A percentile compares a stretch with the other conserved stretches of the same genome.
These are phyloP conservation scores for Dendropsophus ebraccatus DNA, from an alignment of 2,113 vertebrate genomes.

Conservation along the genomic window DNA sequence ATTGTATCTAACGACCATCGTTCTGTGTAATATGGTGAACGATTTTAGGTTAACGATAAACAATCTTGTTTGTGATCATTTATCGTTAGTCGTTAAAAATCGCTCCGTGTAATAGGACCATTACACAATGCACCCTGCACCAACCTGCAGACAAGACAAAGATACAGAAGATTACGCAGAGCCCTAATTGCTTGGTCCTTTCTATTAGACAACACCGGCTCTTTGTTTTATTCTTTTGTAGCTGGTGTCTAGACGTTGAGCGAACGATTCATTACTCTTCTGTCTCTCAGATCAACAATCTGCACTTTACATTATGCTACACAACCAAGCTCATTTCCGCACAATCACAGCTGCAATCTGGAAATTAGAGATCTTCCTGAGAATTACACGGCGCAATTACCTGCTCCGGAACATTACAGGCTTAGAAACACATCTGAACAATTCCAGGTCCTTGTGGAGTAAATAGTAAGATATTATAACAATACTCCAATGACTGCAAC, in stretches of 20 bases:
- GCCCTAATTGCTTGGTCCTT: background rate
- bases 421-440: conserved; percentile 33
- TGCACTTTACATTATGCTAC: conserved; percentile 38
- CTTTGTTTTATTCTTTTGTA: background rate
- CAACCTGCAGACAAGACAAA: too few relatives aligned
- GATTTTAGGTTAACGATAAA: too few relatives aligned
- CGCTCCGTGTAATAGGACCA: too few relatives aligned
- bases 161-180: too few relatives aligned
- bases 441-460: conserved; percentile 1
- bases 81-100: too few relatives aligned
- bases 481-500: background rate
- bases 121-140: too few relatives aligned
- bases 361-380: conserved; percentile 42
- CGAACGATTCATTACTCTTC: conserved; percentile 39
- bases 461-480: background rate
- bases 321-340: conserved; percentile 39
- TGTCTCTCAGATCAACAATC: conserved; percentile 44
- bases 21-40: too few relatives aligned
- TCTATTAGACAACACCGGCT: conserved; percentile 2
- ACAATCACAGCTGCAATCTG: conserved; percentile 45
- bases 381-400: conserved; percentile 39
- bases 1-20: too few relatives aligned
- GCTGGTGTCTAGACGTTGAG: conserved; percentile 26
- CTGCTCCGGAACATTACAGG: conserved; percentile 27
- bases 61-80: too few relatives aligned